phyloP scores from a whole-genome alignment of 2,113 vertebrate genomes.

The Chrysochloris asiatica region DNA sequence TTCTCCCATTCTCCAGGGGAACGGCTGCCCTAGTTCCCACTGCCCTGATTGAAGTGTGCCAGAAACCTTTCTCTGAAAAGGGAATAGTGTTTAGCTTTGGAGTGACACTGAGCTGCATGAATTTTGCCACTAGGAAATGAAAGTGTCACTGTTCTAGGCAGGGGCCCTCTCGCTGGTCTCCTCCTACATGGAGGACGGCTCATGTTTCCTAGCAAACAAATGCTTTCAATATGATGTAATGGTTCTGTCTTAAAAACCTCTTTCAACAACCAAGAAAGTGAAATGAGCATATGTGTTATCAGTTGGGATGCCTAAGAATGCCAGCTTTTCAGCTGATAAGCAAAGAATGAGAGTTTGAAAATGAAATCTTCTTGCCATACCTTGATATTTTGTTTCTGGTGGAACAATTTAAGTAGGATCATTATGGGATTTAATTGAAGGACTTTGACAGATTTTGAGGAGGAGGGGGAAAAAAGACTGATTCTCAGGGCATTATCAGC shows the following conservation, averaged over 20 bases:
- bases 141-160: slow-evolving; percentile 19
- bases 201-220: background rate
- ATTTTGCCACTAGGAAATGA: slow-evolving; percentile 50
- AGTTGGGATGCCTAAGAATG: background rate
- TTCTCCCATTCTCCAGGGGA: slow-evolving; percentile 58
- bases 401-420: background rate
- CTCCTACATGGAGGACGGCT: fast-evolving
- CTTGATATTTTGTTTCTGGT: background rate
- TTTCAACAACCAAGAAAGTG: background rate
- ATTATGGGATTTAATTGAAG: background rate
- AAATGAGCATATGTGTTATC: background rate
- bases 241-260: background rate
- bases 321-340: background rate
- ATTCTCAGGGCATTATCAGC: background rate
- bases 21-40: slow-evolving; percentile 75
- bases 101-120: background rate
- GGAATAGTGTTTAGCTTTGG: background rate
- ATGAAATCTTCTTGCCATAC: background rate
- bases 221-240: background rate
- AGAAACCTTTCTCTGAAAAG: slow-evolving; percentile 63
- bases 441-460: background rate
- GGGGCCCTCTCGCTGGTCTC: fast-evolving
- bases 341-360: background rate
- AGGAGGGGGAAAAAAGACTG: background rate
- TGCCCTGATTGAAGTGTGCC: slow-evolving; percentile 63